Evolutionary conservation across 1,140 invertebrate genomes (phyloP).

Genomic region (Polypedilum pembai): DNA sequence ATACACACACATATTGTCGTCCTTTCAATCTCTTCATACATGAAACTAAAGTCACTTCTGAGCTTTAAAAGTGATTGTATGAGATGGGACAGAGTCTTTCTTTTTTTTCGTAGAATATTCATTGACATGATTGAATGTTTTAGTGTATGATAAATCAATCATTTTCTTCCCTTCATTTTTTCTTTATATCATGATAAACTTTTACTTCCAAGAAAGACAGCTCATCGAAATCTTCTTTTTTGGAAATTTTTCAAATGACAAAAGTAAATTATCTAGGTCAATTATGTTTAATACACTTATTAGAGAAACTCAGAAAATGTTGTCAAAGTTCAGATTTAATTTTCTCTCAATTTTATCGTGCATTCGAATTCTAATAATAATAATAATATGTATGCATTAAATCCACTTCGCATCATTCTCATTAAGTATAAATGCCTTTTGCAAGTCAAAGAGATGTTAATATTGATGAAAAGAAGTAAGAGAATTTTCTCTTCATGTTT

Average conservation of each 20-base stretch:
- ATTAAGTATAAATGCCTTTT: neutral
- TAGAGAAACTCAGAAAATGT: neutral
- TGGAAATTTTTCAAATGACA: too few species aligned
- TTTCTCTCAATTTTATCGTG: neutral
- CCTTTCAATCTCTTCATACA: too few species aligned
- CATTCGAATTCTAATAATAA: neutral
- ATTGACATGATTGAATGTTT: constrained; percentile 20
- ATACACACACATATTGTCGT: too few species aligned
- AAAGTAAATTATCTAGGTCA: neutral
- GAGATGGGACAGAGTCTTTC: too few species aligned
- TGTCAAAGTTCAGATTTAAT: neutral
- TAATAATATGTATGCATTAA: neutral
- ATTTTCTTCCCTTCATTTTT: neutral
- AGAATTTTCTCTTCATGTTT: too few species aligned
- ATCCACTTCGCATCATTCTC: neutral
- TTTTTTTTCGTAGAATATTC: neutral
- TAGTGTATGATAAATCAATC: constrained; percentile 1
- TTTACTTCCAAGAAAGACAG: too few species aligned
- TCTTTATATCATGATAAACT: too few species aligned
- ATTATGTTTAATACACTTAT: neutral
- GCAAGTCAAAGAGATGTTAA: too few species aligned
- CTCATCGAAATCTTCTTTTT: too few species aligned
- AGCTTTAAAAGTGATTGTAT: too few species aligned
- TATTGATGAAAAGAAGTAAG: too few species aligned
- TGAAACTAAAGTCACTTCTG: too few species aligned